Evolutionary conservation across 2,797 vertebrate species (phyloP).

Genomic region (Bradypus variegatus): DNA sequence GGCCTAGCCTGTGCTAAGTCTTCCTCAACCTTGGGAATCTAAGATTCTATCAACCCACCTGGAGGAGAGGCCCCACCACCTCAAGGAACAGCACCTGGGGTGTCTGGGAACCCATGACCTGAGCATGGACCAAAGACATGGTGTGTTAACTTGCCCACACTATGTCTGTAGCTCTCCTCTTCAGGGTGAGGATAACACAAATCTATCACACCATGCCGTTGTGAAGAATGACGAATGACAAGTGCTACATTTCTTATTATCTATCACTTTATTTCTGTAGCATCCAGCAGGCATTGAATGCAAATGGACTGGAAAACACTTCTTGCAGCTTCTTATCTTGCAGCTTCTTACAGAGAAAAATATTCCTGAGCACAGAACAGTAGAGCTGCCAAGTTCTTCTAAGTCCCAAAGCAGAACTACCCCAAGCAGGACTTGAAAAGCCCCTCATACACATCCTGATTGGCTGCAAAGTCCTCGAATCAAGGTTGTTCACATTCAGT

Average conservation of each 20-base stretch:
- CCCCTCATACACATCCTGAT: background rate
- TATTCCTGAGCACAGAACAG: background rate
- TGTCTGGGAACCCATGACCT: background rate
- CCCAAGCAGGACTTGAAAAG: background rate
- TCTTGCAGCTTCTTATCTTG: background rate
- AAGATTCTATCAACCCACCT: background rate
- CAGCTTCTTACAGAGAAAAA: conserved; percentile 18
- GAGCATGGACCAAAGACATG: background rate
- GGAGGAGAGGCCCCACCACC: background rate
- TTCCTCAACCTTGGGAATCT: background rate
- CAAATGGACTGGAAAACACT: conserved; percentile 42
- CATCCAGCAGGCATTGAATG: conserved; percentile 45
- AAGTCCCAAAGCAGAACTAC: background rate
- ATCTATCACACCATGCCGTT: conserved; percentile 19
- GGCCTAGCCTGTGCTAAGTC: background rate
- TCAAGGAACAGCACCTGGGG: background rate
- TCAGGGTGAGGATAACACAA: conserved; percentile 12
- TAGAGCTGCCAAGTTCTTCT: background rate
- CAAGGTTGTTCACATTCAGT: background rate
- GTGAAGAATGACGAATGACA: conserved; percentile 60
- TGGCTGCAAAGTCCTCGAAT: background rate
- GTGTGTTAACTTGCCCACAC: background rate
- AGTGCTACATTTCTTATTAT: conserved; percentile 56
- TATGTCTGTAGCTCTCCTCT: background rate
- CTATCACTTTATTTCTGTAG: conserved; percentile 54